These are phyloP conservation scores for Calameuta filiformis DNA, from an alignment of 2,888 invertebrate species.

Conservation along the genomic window DNA sequence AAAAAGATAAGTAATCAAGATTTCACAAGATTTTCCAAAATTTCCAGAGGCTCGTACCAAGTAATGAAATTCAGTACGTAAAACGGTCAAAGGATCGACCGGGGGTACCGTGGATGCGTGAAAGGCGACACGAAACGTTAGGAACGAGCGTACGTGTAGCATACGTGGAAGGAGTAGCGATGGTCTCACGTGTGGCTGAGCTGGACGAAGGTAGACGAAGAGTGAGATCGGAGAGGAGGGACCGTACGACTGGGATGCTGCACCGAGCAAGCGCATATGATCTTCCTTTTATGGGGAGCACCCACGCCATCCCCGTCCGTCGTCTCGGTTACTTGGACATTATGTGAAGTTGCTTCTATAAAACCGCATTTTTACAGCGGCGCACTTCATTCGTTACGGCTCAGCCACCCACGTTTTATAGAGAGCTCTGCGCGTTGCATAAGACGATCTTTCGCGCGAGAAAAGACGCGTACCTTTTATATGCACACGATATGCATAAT, in stretches of 20 bases:
- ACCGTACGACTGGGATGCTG: neutral
- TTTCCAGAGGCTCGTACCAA: too few relatives aligned
- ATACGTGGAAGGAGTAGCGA: neutral
- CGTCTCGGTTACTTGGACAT: slow-evolving; percentile 47
- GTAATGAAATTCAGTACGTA: too few relatives aligned
- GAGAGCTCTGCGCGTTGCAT: slow-evolving; percentile 18
- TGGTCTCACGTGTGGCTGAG: neutral
- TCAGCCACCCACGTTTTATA: slow-evolving; percentile 47
- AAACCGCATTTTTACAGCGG: slow-evolving; percentile 54
- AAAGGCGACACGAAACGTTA: neutral
- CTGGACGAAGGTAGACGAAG: neutral
- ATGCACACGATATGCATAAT: neutral
- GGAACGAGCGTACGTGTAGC: neutral
- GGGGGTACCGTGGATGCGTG: neutral
- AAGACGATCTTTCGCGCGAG: slow-evolving; percentile 5
- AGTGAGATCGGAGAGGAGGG: neutral
- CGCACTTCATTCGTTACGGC: slow-evolving; percentile 53
- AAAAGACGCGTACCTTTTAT: neutral
- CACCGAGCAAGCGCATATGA: slow-evolving; percentile 36
- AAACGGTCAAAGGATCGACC: neutral
- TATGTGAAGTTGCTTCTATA: slow-evolving; percentile 47
- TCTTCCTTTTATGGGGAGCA: slow-evolving; percentile 49
- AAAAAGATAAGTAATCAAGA: too few relatives aligned
- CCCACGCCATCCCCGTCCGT: slow-evolving; percentile 35
- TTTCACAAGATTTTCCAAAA: too few relatives aligned